Evolutionary conservation across 1,140 invertebrate species (phyloP), one percentile per base, ranked within the genome.

Genomic region (Drosophila ficusphila): DNA sequence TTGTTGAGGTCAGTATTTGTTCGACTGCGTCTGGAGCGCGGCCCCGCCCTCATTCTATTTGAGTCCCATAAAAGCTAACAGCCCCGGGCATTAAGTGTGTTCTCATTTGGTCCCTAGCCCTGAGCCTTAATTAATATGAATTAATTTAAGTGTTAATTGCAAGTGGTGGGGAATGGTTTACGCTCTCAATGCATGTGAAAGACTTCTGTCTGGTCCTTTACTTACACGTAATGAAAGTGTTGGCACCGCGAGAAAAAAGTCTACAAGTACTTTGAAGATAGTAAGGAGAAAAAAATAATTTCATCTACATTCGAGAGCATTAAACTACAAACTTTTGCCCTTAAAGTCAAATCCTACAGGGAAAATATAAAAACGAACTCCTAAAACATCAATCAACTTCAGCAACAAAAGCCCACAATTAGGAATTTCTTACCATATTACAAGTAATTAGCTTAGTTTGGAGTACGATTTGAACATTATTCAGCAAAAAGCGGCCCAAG

Each of bases 101-200:
- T 88, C 81, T 81, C 82, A 86, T 86, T 86, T 81, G 72, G 57
- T 56, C 33, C 49, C 34, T n/a, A 42, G 33, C 65, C 44, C 60
- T 61, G 72, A 58, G 76, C 76, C 72, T 88, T 86, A 86, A 86
- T 86, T 86, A 86, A 86, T 86, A 86, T 86, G 82, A 86, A 86
- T 86, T 86, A 88, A 86, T 86, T 86, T 86, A 58, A 86, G 81
- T 86, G 81, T 86, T 86, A 86, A 86, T 86, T 86, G 81, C 73
- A 81, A 86, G 81, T 86, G 76, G 82, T 86, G 68, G 68, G 82
- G 69, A 49, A 33, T 60, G 68, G 42, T 60, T 75, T 73, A 65
- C 62, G 64, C 51, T 69, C 57, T 61, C 36, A 54, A 61, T 82
- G 69, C 57, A 61, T 78, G 73, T 21, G 9, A 18, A 61, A 42